Evolutionary conservation across 2,797 vertebrate genomes (phyloP), one percentile per base, ranked within the genome.

Genomic region (Micropoecilia bifurca): DNA sequence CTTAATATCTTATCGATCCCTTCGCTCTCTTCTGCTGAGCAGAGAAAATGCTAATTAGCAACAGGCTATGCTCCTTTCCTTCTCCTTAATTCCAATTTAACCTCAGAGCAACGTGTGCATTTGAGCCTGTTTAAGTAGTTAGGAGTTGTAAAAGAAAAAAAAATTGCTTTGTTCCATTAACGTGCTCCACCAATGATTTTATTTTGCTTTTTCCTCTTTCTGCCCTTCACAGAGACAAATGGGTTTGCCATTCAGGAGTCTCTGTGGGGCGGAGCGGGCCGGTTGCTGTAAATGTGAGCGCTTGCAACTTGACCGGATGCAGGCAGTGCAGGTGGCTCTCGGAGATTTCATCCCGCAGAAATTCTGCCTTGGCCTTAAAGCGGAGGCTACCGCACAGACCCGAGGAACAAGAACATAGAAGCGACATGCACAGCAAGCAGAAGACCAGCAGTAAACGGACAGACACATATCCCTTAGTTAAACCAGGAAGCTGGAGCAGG

Each of bases 41-140:
- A 93, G 78, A 91, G 95, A 94, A 97, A 97, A 98, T 97, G 96
- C 95, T 97, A 97, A 98, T 97, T 95, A 96, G 91, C 93, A 96
- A 94, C 88, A 93, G 91, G 91, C 89, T 93, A 93, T 87, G 92
- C 90, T 93, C 91, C 91, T 91, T 92, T 94, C 90, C 92, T 89
- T 90, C 88, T 83, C 96, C 96, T 96, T 96, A 96, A 96, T 95
- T 93, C 95, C 96, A 96, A 96, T 97, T 96, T 96, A 96, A 95
- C 96, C 90, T 95, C 91, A 94, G 92, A 83, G 93, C 91, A 90
- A 59, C 83, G 55, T 89, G 91, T 80, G 90, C 89, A 90, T 88
- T 92, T 61, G 78, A 85, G 87, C 84, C 48, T 82, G 75, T 83
- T 43, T 57, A 85, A 78, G 81, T 79, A 95, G 94, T 82, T 93